Percentiles rank a stretch among this genome's conserved stretches.
Conservation (phyloP, 2,797 vertebrate genomes). For the Furcifer pardalis region DNA sequence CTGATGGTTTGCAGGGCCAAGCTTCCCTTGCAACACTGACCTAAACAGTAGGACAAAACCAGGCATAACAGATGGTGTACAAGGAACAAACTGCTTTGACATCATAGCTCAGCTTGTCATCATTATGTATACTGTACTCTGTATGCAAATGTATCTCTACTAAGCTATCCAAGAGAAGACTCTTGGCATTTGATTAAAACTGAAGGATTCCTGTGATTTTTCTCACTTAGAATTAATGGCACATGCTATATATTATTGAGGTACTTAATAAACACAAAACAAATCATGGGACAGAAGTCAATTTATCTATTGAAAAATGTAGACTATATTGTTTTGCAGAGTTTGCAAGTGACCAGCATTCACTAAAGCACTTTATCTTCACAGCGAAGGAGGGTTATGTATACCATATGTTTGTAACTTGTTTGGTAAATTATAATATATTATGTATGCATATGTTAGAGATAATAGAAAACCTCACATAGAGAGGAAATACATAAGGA, state of each 20-base stretch:
- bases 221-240: constrained; percentile 59
- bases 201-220: constrained; percentile 67
- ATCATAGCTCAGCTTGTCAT: constrained; percentile 56
- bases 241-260: constrained; percentile 57
- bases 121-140: constrained; percentile 60
- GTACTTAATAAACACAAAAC: constrained; percentile 47
- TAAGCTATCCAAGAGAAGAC: constrained; percentile 69
- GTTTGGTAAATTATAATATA: not conserved
- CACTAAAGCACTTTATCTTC: not conserved
- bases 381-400: not conserved
- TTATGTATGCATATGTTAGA: constrained; percentile 19
- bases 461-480: not conserved
- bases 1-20: not conserved
- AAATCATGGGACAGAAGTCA: constrained; percentile 56
- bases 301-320: constrained; percentile 50
- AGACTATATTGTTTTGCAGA: constrained; percentile 45
- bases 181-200: constrained; percentile 65
- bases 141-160: constrained; percentile 66
- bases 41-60: constrained; percentile 38
- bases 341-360: not conserved
- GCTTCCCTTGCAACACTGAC: constrained; percentile 35
- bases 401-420: not conserved
- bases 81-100: constrained; percentile 43
- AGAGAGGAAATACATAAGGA: not conserved
- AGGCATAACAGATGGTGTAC: constrained; percentile 42